phyloP scores from a whole-genome alignment of 2,888 invertebrate species.

The Hyposoter didymator region DNA sequence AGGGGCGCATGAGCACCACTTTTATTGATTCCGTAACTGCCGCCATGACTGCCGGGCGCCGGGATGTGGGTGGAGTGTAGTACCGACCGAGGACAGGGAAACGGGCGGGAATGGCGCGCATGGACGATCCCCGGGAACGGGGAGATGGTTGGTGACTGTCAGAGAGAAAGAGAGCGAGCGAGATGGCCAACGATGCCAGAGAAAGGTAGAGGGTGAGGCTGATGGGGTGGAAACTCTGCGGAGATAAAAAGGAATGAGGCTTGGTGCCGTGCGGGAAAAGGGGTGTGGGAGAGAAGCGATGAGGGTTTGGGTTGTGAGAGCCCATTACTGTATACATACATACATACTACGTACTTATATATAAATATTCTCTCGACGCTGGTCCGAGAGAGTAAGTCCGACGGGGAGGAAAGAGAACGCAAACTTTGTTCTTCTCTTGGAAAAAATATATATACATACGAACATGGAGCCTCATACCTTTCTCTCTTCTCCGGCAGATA shows the following conservation, averaged over 20 bases:
- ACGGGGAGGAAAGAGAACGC: conserved; percentile 54
- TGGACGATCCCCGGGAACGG: conserved; percentile 66
- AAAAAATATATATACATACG: conserved; percentile 8
- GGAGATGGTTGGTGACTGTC: conserved; percentile 61
- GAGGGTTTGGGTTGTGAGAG: conserved; percentile 48
- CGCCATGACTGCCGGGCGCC: conserved; percentile 82
- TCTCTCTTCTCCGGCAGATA: conserved; percentile 72
- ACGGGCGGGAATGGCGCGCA: conserved; percentile 69
- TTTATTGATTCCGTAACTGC: conserved; percentile 85
- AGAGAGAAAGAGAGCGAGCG: conserved; percentile 62
- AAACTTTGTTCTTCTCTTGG: conserved; percentile 60
- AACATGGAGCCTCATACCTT: conserved; percentile 1
- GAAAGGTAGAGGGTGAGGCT: conserved; percentile 80
- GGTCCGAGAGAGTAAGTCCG: conserved; percentile 68
- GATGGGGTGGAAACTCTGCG: conserved; percentile 85
- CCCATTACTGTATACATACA: conserved; percentile 39
- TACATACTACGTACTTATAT: conserved; percentile 23
- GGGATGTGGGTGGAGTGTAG: conserved; percentile 71
- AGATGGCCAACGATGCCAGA: conserved; percentile 39
- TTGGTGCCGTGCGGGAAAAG: conserved; percentile 75
- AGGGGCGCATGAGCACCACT: conserved; percentile 84
- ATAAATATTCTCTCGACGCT: conserved; percentile 42
- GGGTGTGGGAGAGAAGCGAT: conserved; percentile 39
- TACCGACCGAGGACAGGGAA: conserved; percentile 69
- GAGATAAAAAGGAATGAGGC: conserved; percentile 84